A percentile compares a stretch with the other conserved stretches of the same genome.
Evolutionary conservation across 2,113 vertebrate species (phyloP).

Genomic region (Progne subis): DNA sequence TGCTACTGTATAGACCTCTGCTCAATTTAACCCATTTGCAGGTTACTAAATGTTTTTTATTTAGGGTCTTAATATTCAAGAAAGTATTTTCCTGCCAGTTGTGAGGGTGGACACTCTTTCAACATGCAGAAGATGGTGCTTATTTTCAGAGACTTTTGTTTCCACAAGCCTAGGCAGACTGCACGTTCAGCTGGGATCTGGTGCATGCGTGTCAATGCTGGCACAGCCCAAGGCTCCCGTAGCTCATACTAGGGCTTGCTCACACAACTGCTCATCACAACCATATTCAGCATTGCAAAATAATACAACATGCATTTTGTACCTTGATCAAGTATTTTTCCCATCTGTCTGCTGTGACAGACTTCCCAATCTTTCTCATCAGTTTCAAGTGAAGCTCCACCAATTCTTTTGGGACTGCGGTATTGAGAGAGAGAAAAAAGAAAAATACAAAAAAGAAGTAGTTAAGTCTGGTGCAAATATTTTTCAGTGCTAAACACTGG

Average conservation of each 20-base stretch:
- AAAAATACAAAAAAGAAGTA: neutral
- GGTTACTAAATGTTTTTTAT: neutral
- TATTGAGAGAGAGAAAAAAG: neutral
- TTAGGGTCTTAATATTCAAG: neutral
- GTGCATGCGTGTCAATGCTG: fast-evolving
- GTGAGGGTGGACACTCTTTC: neutral
- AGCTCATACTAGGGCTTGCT: neutral
- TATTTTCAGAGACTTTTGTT: neutral
- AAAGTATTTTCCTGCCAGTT: neutral
- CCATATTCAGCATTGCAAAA: neutral
- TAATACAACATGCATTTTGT: conserved; percentile 3
- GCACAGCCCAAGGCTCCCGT: neutral
- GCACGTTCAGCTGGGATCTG: neutral
- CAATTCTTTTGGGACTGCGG: conserved; percentile 91
- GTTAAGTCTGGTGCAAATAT: neutral
- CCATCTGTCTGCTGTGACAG: conserved; percentile 94
- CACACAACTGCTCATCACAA: neutral
- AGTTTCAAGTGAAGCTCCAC: conserved; percentile 97
- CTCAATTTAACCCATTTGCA: neutral
- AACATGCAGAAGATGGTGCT: neutral
- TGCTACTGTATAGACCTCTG: neutral
- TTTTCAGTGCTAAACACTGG: neutral
- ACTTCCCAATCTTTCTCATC: conserved; percentile 95
- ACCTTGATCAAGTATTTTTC: conserved; percentile 98
- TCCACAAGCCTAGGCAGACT: neutral